Evolutionary conservation across 2,888 invertebrate genomes (phyloP).

Genomic region (Harpalus rufipes): DNA sequence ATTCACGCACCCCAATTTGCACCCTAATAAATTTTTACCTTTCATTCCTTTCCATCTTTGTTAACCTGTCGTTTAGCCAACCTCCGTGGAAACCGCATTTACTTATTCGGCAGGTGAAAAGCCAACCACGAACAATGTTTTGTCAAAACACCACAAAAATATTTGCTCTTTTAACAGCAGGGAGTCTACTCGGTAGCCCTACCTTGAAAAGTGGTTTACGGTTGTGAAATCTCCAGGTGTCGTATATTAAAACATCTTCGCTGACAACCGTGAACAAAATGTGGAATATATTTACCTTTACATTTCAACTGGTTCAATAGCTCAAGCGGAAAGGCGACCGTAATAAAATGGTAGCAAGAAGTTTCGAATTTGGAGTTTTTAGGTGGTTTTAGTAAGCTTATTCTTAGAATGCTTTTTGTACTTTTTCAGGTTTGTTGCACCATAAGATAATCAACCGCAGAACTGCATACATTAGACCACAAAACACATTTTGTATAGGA

Average conservation of each 20-base stretch:
- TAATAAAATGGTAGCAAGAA: conserved; percentile 41
- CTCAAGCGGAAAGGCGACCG: conserved; percentile 51
- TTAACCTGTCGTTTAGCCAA: conserved; percentile 43
- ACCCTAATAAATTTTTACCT: conserved; percentile 28
- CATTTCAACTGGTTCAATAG: conserved; percentile 26
- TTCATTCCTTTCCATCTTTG: background rate
- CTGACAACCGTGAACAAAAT: conserved; percentile 57
- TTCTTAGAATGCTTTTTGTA: conserved; percentile 12
- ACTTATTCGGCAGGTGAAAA: conserved; percentile 40
- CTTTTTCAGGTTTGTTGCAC: background rate
- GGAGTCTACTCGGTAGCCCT: conserved; percentile 36
- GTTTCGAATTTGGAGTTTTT: conserved; percentile 29
- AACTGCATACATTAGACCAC: background rate
- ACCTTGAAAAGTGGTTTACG: conserved; percentile 50
- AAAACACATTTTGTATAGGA: background rate
- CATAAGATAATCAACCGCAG: background rate
- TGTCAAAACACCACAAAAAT: conserved; percentile 52
- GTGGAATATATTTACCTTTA: conserved; percentile 53
- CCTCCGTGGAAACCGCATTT: conserved; percentile 48
- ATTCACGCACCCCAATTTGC: conserved; percentile 32
- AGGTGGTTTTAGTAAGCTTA: background rate
- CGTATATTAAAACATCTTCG: conserved; percentile 51
- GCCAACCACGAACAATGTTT: conserved; percentile 31
- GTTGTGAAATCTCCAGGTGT: conserved; percentile 38
- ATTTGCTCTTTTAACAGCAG: conserved; percentile 27